Conservation (phyloP, 1,140 invertebrate genomes). For the Drepana arcuata region DNA sequence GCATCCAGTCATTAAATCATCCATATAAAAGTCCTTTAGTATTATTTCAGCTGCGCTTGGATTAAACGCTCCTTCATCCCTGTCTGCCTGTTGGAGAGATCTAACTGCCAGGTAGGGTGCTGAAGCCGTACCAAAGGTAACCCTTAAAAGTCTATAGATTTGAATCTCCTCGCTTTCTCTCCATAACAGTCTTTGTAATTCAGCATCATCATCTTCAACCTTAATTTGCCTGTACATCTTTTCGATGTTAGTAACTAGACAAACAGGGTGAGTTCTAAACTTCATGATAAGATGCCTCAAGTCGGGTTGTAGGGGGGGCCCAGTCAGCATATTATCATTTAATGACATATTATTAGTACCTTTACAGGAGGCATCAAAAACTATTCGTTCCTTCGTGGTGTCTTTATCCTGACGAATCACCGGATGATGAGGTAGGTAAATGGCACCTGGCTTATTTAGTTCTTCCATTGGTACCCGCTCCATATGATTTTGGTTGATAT, state of each 20-base stretch:
- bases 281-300: constrained; percentile 13
- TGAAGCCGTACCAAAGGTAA: constrained; percentile 39
- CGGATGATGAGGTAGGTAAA: constrained; percentile 19
- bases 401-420: constrained; percentile 14
- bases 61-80: constrained; percentile 21
- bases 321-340: constrained; percentile 20
- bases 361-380: constrained; percentile 22
- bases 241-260: constrained; percentile 13
- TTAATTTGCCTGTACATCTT: constrained; percentile 22
- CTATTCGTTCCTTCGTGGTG: constrained; percentile 13
- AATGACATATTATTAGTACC: constrained; percentile 16
- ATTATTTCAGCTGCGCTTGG: constrained; percentile 26
- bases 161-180: constrained; percentile 15
- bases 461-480: constrained; percentile 12
- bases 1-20: constrained; percentile 54
- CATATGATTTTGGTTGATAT: constrained; percentile 16
- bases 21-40: constrained; percentile 53
- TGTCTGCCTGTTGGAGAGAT: constrained; percentile 21
- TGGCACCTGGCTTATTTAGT: constrained; percentile 5
- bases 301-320: constrained; percentile 20
- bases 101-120: constrained; percentile 33
- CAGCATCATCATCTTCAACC: constrained; percentile 24
- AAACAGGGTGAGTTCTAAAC: constrained; percentile 12
- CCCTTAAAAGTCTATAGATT: constrained; percentile 26
- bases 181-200: constrained; percentile 44